These are phyloP conservation scores for Chalcis sispes DNA, from an alignment of 2,888 invertebrate species.

Conservation along the genomic window DNA sequence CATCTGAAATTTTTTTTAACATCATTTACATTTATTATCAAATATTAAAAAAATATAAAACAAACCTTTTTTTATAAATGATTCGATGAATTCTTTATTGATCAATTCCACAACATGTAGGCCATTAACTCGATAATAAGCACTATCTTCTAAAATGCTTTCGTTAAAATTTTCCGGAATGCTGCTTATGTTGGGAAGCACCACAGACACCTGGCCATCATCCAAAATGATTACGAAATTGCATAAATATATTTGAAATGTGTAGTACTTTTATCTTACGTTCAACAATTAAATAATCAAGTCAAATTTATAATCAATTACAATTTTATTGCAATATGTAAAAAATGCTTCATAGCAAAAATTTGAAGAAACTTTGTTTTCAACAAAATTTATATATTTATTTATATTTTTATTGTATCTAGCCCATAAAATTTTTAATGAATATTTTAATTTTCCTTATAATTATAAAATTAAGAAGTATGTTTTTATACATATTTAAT, in stretches of 20 bases:
- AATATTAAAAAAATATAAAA: constrained; percentile 13
- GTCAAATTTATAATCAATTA: not conserved
- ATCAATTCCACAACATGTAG: constrained; percentile 76
- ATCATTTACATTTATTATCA: not conserved
- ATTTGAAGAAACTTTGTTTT: no score
- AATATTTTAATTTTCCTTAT: no score
- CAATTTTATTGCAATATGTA: no score
- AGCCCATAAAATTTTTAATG: no score
- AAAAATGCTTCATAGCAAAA: no score
- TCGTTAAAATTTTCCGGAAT: constrained; percentile 74
- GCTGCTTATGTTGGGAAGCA: constrained; percentile 77
- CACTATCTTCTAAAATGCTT: constrained; percentile 76
- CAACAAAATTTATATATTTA: no score
- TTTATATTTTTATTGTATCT: no score
- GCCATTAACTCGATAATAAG: constrained; percentile 78
- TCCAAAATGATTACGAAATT: constrained; percentile 68
- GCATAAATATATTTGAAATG: constrained; percentile 61
- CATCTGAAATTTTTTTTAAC: no score
- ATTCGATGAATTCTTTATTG: constrained; percentile 77
- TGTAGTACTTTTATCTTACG: constrained; percentile 40
- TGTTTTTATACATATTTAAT: no score
- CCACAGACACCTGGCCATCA: constrained; percentile 77
- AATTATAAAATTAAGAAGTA: no score
- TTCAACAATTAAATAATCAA: constrained; percentile 38
- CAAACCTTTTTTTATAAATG: constrained; percentile 79